Base-by-base conservation (phyloP, 1,140 invertebrate species). In the Gonatopus flavifemur region DNA sequence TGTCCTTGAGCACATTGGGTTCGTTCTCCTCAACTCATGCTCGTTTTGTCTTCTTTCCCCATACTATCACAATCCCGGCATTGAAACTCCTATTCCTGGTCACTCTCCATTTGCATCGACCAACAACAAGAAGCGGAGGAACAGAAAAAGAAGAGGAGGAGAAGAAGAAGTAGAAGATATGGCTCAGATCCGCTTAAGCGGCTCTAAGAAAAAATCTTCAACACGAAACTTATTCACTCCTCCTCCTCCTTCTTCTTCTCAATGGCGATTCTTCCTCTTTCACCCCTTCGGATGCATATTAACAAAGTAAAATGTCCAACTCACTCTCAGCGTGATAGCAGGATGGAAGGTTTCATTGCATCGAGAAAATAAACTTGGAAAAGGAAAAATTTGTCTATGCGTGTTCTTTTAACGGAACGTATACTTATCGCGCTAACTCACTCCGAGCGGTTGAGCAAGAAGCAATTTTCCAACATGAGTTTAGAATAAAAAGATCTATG, bases 41-140 rank as follows among this genome's bases (percentile, higher is more conserved):
- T 53, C 40, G 22, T 54, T 47, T 49, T 45, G 25, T 57, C 22
- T 39, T 35, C 33, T 32, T 48, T 53, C 48, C 42, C 48, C 50
- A 37, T 30, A 46, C 47, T 55, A 44, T 37, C 40, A n/a, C n/a
- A n/a, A n/a, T n/a, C n/a, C n/a, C n/a, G n/a, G n/a, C n/a, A n/a
- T n/a, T n/a, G n/a, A 31, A 39, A 31, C 47, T 55, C 6, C 42
- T 50, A 45, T 42, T 56, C 54, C 28, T 20, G 51, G 42, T 28
- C 43, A 46, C 52, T n/a, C n/a, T 51, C 52, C 57, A 70, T 70
- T 70, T 67, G 66, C 67, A 69, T 69, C 52, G 49, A 21, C 38
- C 59, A 52, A 62, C 56, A 60, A 60, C 49, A 66, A 62, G 44
- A 59, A 28, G 41, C 46, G 42, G 50, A 35, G 32, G 44, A 38